Conservation (phyloP, 2,888 invertebrate genomes). For the Dascillus cervinus region DNA sequence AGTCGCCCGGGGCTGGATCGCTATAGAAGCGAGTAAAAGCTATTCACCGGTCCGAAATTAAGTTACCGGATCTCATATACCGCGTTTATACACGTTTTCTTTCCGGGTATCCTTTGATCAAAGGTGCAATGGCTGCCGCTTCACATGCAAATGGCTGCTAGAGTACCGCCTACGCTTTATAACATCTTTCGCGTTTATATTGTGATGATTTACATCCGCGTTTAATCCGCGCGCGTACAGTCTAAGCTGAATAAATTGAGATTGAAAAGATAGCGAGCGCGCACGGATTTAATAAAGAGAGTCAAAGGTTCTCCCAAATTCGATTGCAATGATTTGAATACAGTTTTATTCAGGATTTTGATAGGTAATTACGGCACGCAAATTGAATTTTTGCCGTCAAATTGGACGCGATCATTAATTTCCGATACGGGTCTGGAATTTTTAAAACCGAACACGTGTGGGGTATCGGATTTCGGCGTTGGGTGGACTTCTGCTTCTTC, state of each 20-base stretch:
- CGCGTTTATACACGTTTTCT: slow-evolving; percentile 26
- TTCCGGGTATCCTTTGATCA: slow-evolving; percentile 35
- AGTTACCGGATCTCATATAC: slow-evolving; percentile 31
- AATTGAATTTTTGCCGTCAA: slow-evolving; percentile 13
- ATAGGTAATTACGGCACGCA: slow-evolving; percentile 17
- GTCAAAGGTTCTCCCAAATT: slow-evolving; percentile 23
- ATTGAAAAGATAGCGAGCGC: slow-evolving; percentile 25
- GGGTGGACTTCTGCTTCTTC: too few species aligned
- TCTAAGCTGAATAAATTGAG: slow-evolving; percentile 14
- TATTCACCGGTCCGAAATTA: slow-evolving; percentile 32
- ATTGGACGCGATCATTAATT: too few species aligned
- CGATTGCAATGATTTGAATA: slow-evolving; percentile 21
- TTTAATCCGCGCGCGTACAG: slow-evolving; percentile 1
- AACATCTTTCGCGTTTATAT: slow-evolving; percentile 15
- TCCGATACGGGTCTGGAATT: too few species aligned
- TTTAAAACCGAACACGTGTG: too few species aligned
- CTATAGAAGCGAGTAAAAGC: slow-evolving; percentile 14
- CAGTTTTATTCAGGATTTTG: slow-evolving; percentile 16
- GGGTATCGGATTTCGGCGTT: too few species aligned
- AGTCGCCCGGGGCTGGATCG: slow-evolving; percentile 4
- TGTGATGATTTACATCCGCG: slow-evolving; percentile 9
- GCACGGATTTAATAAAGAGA: slow-evolving; percentile 19
- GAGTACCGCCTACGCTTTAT: slow-evolving; percentile 25
- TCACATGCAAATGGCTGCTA: slow-evolving; percentile 39
- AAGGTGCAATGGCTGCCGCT: slow-evolving; percentile 39